Evolutionary conservation across 2,797 vertebrate species (phyloP), one percentile per base, ranked within the genome.

Genomic region (Pipistrellus nathusii): DNA sequence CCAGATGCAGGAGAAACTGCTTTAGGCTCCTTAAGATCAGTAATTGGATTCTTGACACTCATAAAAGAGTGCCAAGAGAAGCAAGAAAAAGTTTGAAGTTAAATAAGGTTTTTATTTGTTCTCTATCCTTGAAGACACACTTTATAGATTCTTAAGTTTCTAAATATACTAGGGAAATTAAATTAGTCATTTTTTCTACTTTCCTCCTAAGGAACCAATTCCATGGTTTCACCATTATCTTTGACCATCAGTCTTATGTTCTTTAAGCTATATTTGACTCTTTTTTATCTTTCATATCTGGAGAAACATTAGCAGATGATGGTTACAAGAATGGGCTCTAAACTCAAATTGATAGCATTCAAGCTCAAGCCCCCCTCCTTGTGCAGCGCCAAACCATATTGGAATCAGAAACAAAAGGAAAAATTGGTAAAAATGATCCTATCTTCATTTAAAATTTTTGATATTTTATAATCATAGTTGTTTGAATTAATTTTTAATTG

Each of bases 1-100:
- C 27, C 12, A n/a, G 44, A 73, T 78, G 3, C 1, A 17, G 27
- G 9, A 18, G 12, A 82, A 82, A 80, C 20, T 18, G 30, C 44
- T 51, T 66, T 38, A n/a, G 30, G 14, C 59, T 32, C 27, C 57
- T 57, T 68, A 62, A 41, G 69, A 68, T 68, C 81, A 81, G 14
- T 81, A 92, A 94, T 46, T 88, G 72, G 77, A 90, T 90, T 73
- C 66, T 88, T 89, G 57, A 23, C 46, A 85, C 25, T 69, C 62
- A 81, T 84, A 51, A 88, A 90, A 88, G 27, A 80, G 3, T 69
- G 20, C 69, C 69, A 88, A 91, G 76, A 94, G 32, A 78, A 5
- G 21, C 21, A 83, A 92, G 27, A 78, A 64, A 62, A 82, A 81
- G 51, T 92, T 90, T 85, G 71, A 72, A 30, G 75, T 87, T 84